phyloP scores from a whole-genome alignment of 2,113 vertebrate genomes.

The Ia io region DNA sequence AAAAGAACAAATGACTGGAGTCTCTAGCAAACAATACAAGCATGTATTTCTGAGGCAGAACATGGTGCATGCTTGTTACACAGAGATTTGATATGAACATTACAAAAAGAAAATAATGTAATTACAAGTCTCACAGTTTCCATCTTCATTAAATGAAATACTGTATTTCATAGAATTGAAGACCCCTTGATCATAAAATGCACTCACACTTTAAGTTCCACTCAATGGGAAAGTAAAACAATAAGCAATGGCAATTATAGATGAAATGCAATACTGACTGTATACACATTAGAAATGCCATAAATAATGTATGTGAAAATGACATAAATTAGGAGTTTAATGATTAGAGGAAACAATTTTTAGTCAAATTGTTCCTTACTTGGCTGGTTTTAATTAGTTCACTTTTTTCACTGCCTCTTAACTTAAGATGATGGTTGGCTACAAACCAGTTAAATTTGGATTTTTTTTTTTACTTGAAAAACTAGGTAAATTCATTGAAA shows the following conservation, averaged over 20 bases:
- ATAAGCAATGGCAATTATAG: background rate
- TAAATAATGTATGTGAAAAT: background rate
- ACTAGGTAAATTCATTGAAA: background rate
- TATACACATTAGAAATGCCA: background rate
- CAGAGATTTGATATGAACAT: background rate
- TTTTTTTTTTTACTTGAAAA: constrained; percentile 11
- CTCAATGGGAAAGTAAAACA: background rate
- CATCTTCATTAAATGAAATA: background rate
- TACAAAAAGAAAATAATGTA: constrained; percentile 39
- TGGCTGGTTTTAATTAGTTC: constrained; percentile 30
- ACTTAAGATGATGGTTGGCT: background rate
- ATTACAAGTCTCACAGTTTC: background rate
- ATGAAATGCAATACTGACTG: background rate
- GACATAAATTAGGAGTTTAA: background rate
- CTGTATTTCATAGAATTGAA: background rate
- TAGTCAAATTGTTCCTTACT: background rate
- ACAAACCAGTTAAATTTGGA: background rate
- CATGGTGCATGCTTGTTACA: background rate
- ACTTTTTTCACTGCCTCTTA: background rate
- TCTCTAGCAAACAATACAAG: background rate
- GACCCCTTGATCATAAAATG: background rate
- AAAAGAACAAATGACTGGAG: constrained; percentile 12
- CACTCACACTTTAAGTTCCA: background rate
- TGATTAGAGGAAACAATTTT: background rate
- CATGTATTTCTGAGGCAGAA: background rate